Base-by-base conservation (phyloP, 92 coral and sea anemone genomes). In the Parazoanthus atlanticus region DNA sequence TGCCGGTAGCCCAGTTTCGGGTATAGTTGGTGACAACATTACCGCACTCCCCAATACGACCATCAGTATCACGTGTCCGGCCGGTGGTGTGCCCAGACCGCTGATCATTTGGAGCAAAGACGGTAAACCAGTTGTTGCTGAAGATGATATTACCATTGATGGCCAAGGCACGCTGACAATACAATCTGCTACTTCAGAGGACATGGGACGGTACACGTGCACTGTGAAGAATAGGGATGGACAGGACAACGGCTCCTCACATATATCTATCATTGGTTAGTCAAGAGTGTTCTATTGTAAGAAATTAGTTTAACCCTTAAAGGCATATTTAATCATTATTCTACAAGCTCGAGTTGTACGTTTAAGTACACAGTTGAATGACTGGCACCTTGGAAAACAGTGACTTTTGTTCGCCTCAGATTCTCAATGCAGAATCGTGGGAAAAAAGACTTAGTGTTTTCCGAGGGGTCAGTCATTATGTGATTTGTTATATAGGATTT, bases 91-190 rank as follows among this genome's bases (percentile, higher is more conserved):
- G 26, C 92, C 92, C 15, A 84, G 74, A 76, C 92, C 92, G 11
- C 43, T 77, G 28, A 33, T 90, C 52, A 65, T 38, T 47, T 90
- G 92, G 92, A 52, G 76, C 32, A 90, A 90, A 43, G 92, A 90
- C 47, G 88, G 83, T 28, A 1, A 61, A 61, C 3, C 69, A 61
- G 69, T 61, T 61, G 69, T 61, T 61, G 69, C n/a, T 61, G 69
- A 25, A 61, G 69, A 61, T 0, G 69, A 3, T 23, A 61, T 61
- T 61, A 21, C 69, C 69, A 61, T 61, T 61, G 69, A 21, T 61
- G 28, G 28, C 3, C 28, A 61, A 6, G 69, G 69, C 69, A 61
- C n/a, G 3, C 38, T 34, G 38, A 34, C 38, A 34, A 34, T 34
- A 34, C 1, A 3, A 34, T 34, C 64, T 54, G 64, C 64, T 17